Conservation (phyloP, 2,888 invertebrate genomes). For the Dromius quadrimaculatus region DNA sequence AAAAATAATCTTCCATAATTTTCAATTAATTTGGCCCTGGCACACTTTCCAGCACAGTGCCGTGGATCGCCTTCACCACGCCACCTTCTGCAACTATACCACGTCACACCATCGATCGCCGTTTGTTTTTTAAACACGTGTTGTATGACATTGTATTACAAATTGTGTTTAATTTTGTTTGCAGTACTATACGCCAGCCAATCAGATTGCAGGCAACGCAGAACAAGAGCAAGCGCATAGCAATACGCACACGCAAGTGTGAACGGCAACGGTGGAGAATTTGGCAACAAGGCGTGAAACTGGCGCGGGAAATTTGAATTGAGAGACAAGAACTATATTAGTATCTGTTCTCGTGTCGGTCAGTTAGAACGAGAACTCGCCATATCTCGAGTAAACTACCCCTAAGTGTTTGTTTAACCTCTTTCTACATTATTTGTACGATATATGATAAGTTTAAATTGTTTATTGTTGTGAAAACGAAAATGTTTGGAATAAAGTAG, state of each 20-base stretch:
- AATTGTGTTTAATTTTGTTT: constrained; percentile 62
- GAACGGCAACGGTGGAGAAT: constrained; percentile 64
- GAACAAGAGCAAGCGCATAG: constrained; percentile 84
- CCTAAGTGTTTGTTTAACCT: constrained; percentile 36
- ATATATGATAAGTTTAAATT: constrained; percentile 28
- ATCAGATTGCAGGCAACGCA: constrained; percentile 77
- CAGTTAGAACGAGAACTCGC: constrained; percentile 11
- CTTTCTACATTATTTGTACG: constrained; percentile 35
- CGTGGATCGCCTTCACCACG: too few relatives aligned
- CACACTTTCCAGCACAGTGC: constrained; percentile 6
- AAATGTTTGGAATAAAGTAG: constrained; percentile 23
- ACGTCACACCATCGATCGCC: constrained; percentile 2
- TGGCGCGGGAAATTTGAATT: not conserved
- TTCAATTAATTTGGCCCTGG: too few relatives aligned
- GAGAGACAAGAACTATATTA: not conserved
- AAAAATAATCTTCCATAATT: too few relatives aligned
- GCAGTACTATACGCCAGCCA: constrained; percentile 87
- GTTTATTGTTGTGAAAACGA: constrained; percentile 33
- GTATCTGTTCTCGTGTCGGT: not conserved
- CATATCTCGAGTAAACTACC: constrained; percentile 30
- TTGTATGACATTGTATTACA: constrained; percentile 2
- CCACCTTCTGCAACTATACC: constrained; percentile 1
- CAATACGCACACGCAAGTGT: constrained; percentile 89
- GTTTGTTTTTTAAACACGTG: not conserved
- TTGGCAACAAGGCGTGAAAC: not conserved